Base-by-base conservation (phyloP, 2,113 vertebrate genomes). In the Patagioenas fasciata region DNA sequence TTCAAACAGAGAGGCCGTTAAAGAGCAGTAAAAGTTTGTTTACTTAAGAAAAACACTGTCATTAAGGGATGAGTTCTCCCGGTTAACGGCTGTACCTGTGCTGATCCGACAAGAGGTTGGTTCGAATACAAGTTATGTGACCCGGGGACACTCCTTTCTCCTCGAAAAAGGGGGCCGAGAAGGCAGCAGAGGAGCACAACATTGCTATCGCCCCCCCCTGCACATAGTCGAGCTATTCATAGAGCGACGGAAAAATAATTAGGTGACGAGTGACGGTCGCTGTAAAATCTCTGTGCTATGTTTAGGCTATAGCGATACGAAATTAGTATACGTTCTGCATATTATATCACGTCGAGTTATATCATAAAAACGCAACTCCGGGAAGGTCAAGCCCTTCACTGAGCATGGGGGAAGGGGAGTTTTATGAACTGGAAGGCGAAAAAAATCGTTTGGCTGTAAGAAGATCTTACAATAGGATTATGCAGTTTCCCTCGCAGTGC, bases 21-120 rank as follows among this genome's bases (percentile, higher is more conserved):
- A 98, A 98, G 97, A 97, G 97, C 97, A 97, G 95, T 98, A 98
- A 97, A 98, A 98, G 98, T 98, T 98, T 98, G 97, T 98, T 98
- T 98, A 96, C 96, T 98, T 96, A 96, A 96, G 93, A 96, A 97
- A 93, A 91, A 83, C 94, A 91, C 95, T 84, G 95, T 97, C 96
- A 98, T 97, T 98, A 98, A 97, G 82, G 88, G 96, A 96, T 95
- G 97, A 96, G 94, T 82, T 97, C 61, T 93, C 82, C 61, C 82
- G 34, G 94, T 96, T 95, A 66, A 95, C 71, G 77, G 73, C 26
- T 95, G 90, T 97, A 96, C 96, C 97, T 97, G 97, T 80, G 80
- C 92, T 64, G 93, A 95, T 82, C 84, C 51, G 44, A 66, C 87
- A 32, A 44, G 80, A 85, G 96, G 51, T 85, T 91, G 85, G 87